phyloP scores from a whole-genome alignment of 2,888 invertebrate genomes.

The Harpalus rufipes region DNA sequence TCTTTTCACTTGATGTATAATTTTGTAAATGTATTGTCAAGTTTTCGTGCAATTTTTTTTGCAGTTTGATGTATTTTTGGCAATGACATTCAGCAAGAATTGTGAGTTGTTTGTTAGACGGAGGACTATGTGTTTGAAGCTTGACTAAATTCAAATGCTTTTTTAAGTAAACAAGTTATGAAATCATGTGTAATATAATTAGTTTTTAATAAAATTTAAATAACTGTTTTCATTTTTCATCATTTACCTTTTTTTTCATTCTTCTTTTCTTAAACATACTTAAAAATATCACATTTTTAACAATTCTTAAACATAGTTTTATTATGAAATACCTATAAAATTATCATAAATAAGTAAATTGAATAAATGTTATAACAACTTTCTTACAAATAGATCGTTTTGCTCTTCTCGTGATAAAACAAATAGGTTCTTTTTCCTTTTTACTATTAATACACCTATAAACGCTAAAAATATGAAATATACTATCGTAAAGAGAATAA shows the following conservation, averaged over 20 bases:
- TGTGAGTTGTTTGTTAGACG: conserved; percentile 21
- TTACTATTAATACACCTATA: conserved; percentile 1
- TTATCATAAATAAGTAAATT: not conserved
- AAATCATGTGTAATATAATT: conserved; percentile 63
- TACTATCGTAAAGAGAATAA: not conserved
- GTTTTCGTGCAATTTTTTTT: conserved; percentile 51
- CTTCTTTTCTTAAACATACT: not conserved
- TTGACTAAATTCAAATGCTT: conserved; percentile 60
- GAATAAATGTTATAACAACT: conserved; percentile 13
- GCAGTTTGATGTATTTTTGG: conserved; percentile 47
- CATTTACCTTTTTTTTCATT: conserved; percentile 13
- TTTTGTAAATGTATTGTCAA: conserved; percentile 52
- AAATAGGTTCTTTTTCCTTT: conserved; percentile 10
- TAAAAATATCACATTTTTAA: not conserved
- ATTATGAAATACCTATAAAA: conserved; percentile 7
- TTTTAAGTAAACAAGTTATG: conserved; percentile 61
- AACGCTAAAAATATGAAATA: conserved; percentile 33
- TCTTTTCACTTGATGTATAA: conserved; percentile 39
- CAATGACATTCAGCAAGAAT: conserved; percentile 64
- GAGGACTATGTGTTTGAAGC: conserved; percentile 57
- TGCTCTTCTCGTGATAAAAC: conserved; percentile 1
- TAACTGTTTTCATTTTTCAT: conserved; percentile 56
- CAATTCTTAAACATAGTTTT: not conserved
- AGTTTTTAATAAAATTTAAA: conserved; percentile 66
- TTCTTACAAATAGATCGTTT: not conserved